phyloP scores from a whole-genome alignment of 2,797 vertebrate species.

The Dallia pectoralis region DNA sequence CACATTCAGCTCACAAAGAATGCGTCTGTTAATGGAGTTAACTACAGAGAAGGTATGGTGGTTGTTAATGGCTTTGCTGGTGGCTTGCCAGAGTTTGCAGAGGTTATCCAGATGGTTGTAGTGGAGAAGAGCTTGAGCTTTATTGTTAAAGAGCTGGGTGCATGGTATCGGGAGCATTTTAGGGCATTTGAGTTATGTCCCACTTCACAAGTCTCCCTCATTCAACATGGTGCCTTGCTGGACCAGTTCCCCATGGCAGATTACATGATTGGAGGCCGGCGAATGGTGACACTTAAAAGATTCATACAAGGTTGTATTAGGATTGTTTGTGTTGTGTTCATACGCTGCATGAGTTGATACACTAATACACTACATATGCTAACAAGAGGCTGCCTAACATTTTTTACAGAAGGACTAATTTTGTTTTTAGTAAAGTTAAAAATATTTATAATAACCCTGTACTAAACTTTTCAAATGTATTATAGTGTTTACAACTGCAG shows the following conservation, averaged over 20 bases:
- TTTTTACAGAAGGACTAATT: not conserved
- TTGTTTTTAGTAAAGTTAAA: constrained; percentile 9
- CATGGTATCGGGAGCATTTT: constrained; percentile 27
- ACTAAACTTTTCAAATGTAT: constrained; percentile 7
- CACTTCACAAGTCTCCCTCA: constrained; percentile 20
- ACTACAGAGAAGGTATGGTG: too few species aligned
- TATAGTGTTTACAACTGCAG: too few species aligned
- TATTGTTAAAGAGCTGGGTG: constrained; percentile 20
- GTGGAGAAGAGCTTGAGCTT: constrained; percentile 18
- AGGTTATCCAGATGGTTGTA: constrained; percentile 31
- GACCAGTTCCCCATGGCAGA: constrained; percentile 39
- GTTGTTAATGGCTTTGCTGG: too few species aligned
- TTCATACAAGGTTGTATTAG: constrained; percentile 38
- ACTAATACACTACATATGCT: constrained; percentile 15
- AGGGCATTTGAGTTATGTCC: constrained; percentile 16
- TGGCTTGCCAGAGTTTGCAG: too few species aligned
- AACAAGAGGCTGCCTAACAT: constrained; percentile 10
- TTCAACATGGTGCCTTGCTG: constrained; percentile 28
- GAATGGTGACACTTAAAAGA: constrained; percentile 47
- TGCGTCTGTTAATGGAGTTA: too few species aligned
- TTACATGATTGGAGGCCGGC: constrained; percentile 31
- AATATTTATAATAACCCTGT: not conserved
- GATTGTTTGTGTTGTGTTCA: constrained; percentile 27
- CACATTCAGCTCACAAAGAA: too few species aligned
- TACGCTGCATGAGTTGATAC: too few species aligned